Evolutionary conservation across 2,113 vertebrate genomes (phyloP), one percentile per base, ranked within the genome.

Genomic region (Thalassarche chlororhynchos): DNA sequence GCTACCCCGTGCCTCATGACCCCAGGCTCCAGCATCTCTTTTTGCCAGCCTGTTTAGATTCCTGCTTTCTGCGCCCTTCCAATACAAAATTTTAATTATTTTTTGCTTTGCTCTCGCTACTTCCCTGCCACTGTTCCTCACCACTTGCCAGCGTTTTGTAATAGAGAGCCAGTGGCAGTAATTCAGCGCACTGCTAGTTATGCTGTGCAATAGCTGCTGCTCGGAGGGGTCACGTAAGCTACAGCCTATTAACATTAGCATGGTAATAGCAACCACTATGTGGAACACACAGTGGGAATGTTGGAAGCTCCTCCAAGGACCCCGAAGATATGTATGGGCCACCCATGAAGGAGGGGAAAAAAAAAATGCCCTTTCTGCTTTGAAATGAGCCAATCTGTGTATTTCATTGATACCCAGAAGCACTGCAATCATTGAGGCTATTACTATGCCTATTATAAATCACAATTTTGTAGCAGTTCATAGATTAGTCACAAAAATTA

Each of bases 361-460:
- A 40, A 70, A 13, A 69, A 93, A 68, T 77, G 70, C 58, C 78
- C 55, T 86, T 90, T 93, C 62, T 83, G 68, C 88, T 95, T 90
- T 74, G 71, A 86, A 94, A 93, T 38, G 91, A 96, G 54, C 84
- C 89, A 70, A 17, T 78, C 78, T 96, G 75, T 23, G 76, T 17
- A 10, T 86, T 94, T 85, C 58, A 31, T 14, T 20, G 84, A 31
- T 93, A 84, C 90, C 71, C 93, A 8, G 88, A 65, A 96, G 96
- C 88, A 12, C 64, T 86, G 88, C 93, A 89, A 70, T 95, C 94
- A 95, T 95, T 96, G 93, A 91, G 79, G 96, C 87, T 90, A 93
- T 97, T 94, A 90, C 84, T 71, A 4, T 85, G 83, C 82, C 89
- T 90, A 47, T 97, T 96, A 96, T 96, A 97, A 97, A 97, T 95